These are phyloP conservation scores for Oxygymnocypris stewartii DNA, from an alignment of 2,113 vertebrate genomes.

Conservation along the genomic window DNA sequence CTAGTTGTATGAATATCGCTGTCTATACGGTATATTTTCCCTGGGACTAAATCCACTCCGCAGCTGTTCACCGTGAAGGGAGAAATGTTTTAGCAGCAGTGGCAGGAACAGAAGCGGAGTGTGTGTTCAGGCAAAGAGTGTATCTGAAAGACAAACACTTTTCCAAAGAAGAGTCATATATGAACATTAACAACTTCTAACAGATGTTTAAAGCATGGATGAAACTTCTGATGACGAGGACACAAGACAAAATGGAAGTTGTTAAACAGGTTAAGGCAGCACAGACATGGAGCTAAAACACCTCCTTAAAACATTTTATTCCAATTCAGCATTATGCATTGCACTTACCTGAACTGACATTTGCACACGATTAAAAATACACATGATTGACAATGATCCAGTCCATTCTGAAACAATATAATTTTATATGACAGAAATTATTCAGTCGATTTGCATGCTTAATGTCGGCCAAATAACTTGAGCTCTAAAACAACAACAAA, in stretches of 20 bases:
- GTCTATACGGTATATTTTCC: too few species aligned
- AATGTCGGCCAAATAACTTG: not conserved
- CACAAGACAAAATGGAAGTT: not conserved
- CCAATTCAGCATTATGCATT: not conserved
- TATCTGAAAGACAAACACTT: not conserved
- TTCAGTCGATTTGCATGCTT: not conserved
- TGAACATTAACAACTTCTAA: not conserved
- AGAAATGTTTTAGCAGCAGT: constrained; percentile 40
- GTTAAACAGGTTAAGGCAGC: not conserved
- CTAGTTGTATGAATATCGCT: constrained; percentile 55
- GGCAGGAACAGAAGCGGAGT: not conserved
- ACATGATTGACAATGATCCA: not conserved
- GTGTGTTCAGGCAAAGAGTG: not conserved
- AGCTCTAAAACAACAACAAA: not conserved
- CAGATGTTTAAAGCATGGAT: not conserved
- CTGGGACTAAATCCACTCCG: constrained; percentile 65
- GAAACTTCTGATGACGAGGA: not conserved
- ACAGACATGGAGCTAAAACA: not conserved
- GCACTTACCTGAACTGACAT: not conserved
- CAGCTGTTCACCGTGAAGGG: constrained; percentile 70
- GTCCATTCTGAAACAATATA: not conserved
- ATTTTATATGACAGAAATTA: not conserved
- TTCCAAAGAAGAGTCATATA: not conserved
- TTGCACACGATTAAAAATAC: not conserved
- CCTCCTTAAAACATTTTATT: not conserved